A percentile compares a stretch with the other conserved stretches of the same genome.
Conservation (phyloP, 2,888 invertebrate species). For the Phorcus lineatus region DNA sequence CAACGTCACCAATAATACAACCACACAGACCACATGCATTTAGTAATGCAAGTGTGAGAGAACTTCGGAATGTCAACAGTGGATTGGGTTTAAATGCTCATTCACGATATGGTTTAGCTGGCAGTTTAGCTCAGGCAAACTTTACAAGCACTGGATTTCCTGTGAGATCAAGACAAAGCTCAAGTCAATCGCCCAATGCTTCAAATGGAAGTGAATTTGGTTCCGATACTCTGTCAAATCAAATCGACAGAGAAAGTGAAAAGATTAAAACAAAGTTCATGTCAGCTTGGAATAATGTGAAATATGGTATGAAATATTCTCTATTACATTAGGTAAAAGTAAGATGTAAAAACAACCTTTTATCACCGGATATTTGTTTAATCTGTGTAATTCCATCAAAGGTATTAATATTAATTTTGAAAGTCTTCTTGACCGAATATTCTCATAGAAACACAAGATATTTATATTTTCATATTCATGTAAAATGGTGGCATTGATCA, state of each 20-base stretch:
- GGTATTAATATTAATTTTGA: too few species aligned
- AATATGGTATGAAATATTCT: constrained; percentile 81
- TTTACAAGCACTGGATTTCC: too few species aligned
- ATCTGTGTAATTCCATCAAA: too few species aligned
- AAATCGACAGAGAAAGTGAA: constrained; percentile 76
- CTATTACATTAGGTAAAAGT: too few species aligned
- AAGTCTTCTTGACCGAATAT: too few species aligned
- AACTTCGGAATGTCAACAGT: neutral
- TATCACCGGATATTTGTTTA: too few species aligned
- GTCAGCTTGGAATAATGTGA: constrained; percentile 94
- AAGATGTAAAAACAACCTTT: too few species aligned
- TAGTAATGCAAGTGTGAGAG: neutral
- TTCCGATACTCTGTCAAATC: neutral
- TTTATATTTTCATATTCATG: too few species aligned
- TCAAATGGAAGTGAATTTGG: neutral
- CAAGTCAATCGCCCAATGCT: neutral
- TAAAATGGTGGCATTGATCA: too few species aligned
- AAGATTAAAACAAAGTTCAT: constrained; percentile 86
- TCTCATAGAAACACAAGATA: too few species aligned
- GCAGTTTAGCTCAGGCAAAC: neutral
- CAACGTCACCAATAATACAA: neutral
- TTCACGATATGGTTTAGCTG: neutral
- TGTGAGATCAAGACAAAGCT: too few species aligned
- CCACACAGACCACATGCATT: neutral
- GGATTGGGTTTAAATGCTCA: neutral